Evolutionary conservation across 2,888 invertebrate species (phyloP).

Genomic region (Danaus chrysippus): DNA sequence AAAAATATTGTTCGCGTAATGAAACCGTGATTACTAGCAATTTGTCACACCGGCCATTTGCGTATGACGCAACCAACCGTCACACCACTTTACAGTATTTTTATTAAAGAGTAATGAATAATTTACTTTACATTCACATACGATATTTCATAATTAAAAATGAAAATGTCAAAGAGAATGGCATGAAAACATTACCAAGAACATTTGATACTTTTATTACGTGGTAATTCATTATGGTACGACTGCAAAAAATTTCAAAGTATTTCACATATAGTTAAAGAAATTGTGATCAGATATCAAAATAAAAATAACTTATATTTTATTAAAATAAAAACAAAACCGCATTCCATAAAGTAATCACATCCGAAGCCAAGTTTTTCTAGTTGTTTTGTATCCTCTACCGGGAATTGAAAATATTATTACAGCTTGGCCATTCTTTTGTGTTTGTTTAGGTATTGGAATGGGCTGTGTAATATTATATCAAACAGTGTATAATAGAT

Average conservation of each 20-base stretch:
- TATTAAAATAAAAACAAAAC: constrained; percentile 26
- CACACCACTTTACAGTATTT: constrained; percentile 35
- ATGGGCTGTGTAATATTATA: not conserved
- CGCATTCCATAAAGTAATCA: constrained; percentile 23
- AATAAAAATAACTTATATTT: constrained; percentile 11
- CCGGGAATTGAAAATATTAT: constrained; percentile 27
- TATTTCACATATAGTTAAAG: too few relatives aligned
- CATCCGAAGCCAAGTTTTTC: constrained; percentile 20
- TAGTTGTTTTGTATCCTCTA: constrained; percentile 15
- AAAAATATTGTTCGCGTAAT: constrained; percentile 17
- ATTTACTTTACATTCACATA: not conserved
- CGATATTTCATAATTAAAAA: not conserved
- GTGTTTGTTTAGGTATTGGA: constrained; percentile 19
- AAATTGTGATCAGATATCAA: too few relatives aligned
- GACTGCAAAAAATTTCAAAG: too few relatives aligned
- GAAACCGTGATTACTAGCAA: constrained; percentile 33
- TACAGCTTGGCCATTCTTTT: constrained; percentile 18
- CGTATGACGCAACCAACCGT: constrained; percentile 40
- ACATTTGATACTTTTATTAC: too few relatives aligned
- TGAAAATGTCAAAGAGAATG: not conserved
- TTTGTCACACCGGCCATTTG: constrained; percentile 43
- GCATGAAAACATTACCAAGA: too few relatives aligned
- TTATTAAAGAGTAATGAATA: constrained; percentile 27
- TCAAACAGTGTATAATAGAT: not conserved
- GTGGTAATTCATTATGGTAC: too few relatives aligned